Evolutionary conservation across 2,113 vertebrate species (phyloP).

Genomic region (Mastomys natalensis): DNA sequence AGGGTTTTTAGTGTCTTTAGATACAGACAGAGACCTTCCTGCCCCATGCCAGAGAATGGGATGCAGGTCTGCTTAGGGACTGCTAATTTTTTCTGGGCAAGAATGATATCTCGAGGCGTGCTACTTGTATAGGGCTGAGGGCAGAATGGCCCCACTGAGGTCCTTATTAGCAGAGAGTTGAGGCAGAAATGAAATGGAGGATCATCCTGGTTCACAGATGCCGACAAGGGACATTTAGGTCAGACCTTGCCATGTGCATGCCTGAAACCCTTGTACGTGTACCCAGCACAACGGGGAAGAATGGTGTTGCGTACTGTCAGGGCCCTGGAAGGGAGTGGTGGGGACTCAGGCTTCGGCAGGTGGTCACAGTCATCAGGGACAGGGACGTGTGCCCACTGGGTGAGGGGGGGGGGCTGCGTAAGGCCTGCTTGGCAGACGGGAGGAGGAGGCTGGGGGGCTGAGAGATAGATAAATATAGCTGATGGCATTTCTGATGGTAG

Average conservation of each 20-base stretch:
- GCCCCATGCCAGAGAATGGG: neutral
- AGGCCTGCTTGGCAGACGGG: constrained; percentile 79
- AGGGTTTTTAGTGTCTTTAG: neutral
- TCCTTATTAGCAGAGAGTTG: neutral
- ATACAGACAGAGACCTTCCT: neutral
- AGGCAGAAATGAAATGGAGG: neutral
- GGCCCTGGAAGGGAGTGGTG: neutral
- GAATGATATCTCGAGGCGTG: neutral
- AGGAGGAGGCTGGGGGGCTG: constrained; percentile 82
- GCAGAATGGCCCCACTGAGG: neutral
- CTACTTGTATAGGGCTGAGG: neutral
- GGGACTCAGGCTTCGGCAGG: constrained; percentile 68
- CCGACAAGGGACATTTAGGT: neutral
- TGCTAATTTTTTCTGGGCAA: neutral
- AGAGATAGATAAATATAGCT: constrained; percentile 84
- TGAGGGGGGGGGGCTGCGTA: constrained; percentile 71
- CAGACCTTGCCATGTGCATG: neutral
- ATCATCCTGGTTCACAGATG: neutral
- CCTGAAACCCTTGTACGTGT: too few species aligned
- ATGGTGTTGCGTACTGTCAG: neutral
- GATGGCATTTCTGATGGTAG: constrained; percentile 83
- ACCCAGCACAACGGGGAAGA: neutral
- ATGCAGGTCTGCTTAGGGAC: neutral
- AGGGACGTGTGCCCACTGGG: constrained; percentile 77
- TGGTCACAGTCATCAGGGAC: constrained; percentile 69